These are phyloP conservation scores for Argyrosomus japonicus DNA, from an alignment of 2,113 vertebrate species.

Conservation along the genomic window DNA sequence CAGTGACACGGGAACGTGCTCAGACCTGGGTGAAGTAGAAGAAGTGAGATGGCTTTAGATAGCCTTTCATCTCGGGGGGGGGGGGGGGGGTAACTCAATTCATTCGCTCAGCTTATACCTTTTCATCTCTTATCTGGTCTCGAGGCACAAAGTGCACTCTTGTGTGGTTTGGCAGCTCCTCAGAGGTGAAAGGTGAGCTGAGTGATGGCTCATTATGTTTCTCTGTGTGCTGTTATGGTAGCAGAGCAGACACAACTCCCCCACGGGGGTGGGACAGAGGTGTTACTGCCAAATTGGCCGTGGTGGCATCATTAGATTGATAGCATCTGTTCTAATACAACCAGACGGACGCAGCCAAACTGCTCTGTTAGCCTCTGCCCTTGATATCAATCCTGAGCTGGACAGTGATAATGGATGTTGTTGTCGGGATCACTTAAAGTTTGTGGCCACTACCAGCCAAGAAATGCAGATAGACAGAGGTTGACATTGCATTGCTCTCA, in stretches of 20 bases:
- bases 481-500: neutral
- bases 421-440: neutral
- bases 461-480: neutral
- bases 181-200: conserved; percentile 70
- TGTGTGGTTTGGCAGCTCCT: conserved; percentile 61
- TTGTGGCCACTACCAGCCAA: neutral
- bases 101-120: conserved; percentile 56
- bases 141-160: conserved; percentile 57
- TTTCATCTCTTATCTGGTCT: conserved; percentile 70
- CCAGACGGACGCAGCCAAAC: conserved; percentile 37
- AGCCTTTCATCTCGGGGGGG: conserved; percentile 41
- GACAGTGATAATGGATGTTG: neutral
- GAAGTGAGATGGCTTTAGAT: conserved; percentile 36
- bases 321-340: conserved; percentile 42
- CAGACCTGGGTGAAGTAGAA: conserved; percentile 32
- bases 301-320: conserved; percentile 68
- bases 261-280: conserved; percentile 41
- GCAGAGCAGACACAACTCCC: conserved; percentile 44
- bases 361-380: conserved; percentile 35
- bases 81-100: conserved; percentile 44
- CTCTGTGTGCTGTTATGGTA: conserved; percentile 36
- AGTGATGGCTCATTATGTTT: conserved; percentile 65
- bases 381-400: neutral
- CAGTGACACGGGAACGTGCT: conserved; percentile 22
- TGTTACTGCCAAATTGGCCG: conserved; percentile 66